A percentile compares a stretch with the other conserved stretches of the same genome.
phyloP scores from a whole-genome alignment of 2,113 vertebrate species.

The Candoia aspera region DNA sequence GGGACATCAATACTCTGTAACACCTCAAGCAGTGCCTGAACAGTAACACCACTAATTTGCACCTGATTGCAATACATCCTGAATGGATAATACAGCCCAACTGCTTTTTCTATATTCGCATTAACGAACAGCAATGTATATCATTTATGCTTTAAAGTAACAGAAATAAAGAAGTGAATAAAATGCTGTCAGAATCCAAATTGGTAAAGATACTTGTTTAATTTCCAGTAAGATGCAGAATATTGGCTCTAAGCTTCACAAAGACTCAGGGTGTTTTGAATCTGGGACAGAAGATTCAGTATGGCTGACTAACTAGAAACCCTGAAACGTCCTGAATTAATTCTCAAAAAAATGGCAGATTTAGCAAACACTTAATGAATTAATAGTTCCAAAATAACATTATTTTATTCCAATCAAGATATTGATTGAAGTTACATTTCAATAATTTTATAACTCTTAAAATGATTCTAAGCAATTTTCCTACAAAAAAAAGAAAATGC shows the following conservation, averaged over 20 bases:
- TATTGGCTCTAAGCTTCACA: background rate
- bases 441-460: no score
- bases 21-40: background rate
- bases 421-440: no score
- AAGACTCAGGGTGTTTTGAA: background rate
- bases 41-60: rapidly evolving
- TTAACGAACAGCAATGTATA: rapidly evolving
- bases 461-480: no score
- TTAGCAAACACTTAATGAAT: no score
- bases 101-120: background rate
- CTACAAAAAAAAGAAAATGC: no score
- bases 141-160: rapidly evolving
- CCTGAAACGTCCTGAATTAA: background rate
- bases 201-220: background rate
- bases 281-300: background rate
- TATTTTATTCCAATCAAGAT: no score
- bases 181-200: background rate
- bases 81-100: background rate
- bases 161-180: background rate
- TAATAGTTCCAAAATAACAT: no score
- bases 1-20: background rate
- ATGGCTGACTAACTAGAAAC: no score
- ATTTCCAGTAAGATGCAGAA: background rate
- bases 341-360: background rate
- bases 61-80: background rate